Evolutionary conservation across 64 coral and sea anemone genomes (phyloP), one percentile per base, ranked within the genome.

Genomic region (Trachythela sp.): DNA sequence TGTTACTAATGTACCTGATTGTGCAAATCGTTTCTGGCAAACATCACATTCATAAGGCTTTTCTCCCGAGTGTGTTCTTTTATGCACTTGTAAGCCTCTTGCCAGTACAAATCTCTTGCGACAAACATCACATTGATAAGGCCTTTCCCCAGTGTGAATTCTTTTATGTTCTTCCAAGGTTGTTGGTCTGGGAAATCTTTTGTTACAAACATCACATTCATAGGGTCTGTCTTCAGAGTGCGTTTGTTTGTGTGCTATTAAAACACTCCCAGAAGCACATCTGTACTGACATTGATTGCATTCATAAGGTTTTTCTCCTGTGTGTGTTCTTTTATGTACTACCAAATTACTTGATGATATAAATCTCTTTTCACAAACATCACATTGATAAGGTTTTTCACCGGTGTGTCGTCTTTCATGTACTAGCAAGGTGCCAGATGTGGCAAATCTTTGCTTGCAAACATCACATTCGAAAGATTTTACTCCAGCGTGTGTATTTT

Each of bases 121-220:
- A 36, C 75, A 80, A 39, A 34, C 33, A 80, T 80, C 33, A 30
- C 75, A 80, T 30, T 80, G 0, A 80, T 37, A 38, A 15, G 34
- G 34, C 75, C 30, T 80, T 30, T 80, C 75, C 10, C 31, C 75
- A 30, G 75, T 80, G 75, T 80, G 75, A 5, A 38, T 34, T 22
- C 15, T 80, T 4, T 36, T 80, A 18, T 80, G 75, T 2, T 8
- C 75, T 9, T 37, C 20, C 33, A 80, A 80, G 13, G 9, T 80
- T 0, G 4, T 4, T 10, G 31, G 20, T 2, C 8, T 14, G 7
- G 9, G 4, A 38, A 80, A 80, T 37, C 30, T 30, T 22, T 80
- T 35, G 4, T 80, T 80, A 80, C 75, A 80, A 15, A 80, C 75
- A 80, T 80, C 32, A 39, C 75, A 80, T 30, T 80, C 33, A 80